Percentiles rank a stretch among this genome's conserved stretches.
Evolutionary conservation across 1,140 invertebrate species (phyloP).

Genomic region (Procambarus virginalis): DNA sequence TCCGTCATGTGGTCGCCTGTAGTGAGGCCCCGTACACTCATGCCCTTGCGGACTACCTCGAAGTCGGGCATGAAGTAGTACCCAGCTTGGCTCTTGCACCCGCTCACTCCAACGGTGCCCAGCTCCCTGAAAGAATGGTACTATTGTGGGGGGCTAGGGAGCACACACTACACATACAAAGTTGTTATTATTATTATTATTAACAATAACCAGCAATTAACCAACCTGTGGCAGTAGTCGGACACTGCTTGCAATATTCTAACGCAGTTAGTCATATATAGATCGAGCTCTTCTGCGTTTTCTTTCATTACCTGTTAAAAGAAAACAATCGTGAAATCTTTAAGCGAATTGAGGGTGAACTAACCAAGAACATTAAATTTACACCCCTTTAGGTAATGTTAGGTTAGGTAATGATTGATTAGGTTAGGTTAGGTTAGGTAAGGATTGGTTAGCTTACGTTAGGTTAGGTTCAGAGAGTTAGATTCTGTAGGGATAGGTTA

Average conservation of each 20-base stretch:
- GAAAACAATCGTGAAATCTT: neutral
- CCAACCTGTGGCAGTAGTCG: slow-evolving; percentile 59
- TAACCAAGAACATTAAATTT: too few relatives aligned
- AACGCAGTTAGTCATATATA: slow-evolving; percentile 45
- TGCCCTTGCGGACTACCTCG: slow-evolving; percentile 41
- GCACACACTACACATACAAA: neutral
- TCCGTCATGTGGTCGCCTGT: slow-evolving; percentile 51
- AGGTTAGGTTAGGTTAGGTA: too few relatives aligned
- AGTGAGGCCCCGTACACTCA: slow-evolving; percentile 26
- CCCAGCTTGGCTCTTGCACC: slow-evolving; percentile 52
- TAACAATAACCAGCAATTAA: neutral
- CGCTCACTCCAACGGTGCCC: slow-evolving; percentile 36
- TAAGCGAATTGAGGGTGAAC: too few relatives aligned
- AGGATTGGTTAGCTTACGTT: too few relatives aligned
- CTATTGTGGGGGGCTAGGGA: neutral
- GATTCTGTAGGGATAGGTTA: too few relatives aligned
- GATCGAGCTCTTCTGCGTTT: slow-evolving; percentile 40
- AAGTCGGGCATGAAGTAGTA: slow-evolving; percentile 68
- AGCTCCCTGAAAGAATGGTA: slow-evolving; percentile 49
- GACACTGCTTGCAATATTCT: slow-evolving; percentile 41
- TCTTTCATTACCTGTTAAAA: slow-evolving; percentile 42
- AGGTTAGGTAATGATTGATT: too few relatives aligned
- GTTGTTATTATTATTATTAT: too few relatives aligned
- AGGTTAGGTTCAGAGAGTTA: too few relatives aligned
- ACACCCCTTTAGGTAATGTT: too few relatives aligned